Percentiles rank a stretch among this genome's conserved stretches.
phyloP scores from a whole-genome alignment of 92 coral and sea anemone species.

The Phenganax stokvisi region DNA sequence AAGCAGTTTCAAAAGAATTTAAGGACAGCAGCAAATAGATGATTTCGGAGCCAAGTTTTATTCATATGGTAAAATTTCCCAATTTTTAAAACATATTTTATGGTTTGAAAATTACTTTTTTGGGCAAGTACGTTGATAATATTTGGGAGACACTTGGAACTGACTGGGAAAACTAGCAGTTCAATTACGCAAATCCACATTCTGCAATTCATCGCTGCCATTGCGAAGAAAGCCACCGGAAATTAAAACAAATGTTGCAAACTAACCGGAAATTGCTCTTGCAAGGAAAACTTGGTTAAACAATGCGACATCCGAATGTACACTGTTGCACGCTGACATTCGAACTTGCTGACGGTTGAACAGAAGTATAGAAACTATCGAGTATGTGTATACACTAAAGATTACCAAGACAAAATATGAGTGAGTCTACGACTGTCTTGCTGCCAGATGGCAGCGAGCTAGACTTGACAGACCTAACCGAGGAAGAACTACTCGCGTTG shows the following conservation, averaged over 20 bases:
- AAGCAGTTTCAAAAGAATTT: too few relatives aligned
- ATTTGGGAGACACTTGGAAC: too few relatives aligned
- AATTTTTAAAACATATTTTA: too few relatives aligned
- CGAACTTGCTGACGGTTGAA: neutral
- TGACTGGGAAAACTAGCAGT: too few relatives aligned
- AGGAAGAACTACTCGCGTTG: conserved; percentile 45
- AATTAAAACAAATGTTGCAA: conserved; percentile 1
- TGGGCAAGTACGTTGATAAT: too few relatives aligned
- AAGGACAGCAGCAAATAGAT: too few relatives aligned
- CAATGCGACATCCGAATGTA: neutral
- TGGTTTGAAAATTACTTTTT: too few relatives aligned
- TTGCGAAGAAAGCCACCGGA: neutral
- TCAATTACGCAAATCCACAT: too few relatives aligned
- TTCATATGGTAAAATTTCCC: too few relatives aligned
- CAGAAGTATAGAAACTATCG: neutral
- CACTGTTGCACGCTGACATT: neutral
- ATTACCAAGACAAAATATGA: neutral
- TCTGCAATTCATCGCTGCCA: too few relatives aligned
- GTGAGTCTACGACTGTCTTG: conserved; percentile 26
- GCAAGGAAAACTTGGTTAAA: neutral
- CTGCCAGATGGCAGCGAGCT: conserved; percentile 45
- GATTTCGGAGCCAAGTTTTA: too few relatives aligned
- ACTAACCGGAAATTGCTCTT: neutral
- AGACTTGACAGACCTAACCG: conserved; percentile 37
- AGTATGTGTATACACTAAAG: neutral